Conservation (phyloP, 1,140 invertebrate genomes). For the Trichogramma pretiosum region DNA sequence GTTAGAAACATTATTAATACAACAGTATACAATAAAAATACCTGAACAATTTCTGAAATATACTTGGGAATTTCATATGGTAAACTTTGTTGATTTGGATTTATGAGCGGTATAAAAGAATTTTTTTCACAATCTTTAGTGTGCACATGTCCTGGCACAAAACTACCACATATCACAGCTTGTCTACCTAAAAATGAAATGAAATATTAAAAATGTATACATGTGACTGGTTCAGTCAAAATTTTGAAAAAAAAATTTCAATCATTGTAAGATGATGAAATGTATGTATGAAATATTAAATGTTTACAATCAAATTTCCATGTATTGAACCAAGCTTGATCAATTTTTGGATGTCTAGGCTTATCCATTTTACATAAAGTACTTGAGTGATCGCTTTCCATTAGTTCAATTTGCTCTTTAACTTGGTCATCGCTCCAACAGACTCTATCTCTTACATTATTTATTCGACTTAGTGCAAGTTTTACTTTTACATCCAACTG, state of each 20-base stretch:
- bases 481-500: too few species aligned
- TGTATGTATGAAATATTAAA: background rate
- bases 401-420: conserved; percentile 7
- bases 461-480: too few species aligned
- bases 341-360: conserved; percentile 7
- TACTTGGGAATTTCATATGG: conserved; percentile 1
- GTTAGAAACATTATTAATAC: background rate
- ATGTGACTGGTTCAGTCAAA: too few species aligned
- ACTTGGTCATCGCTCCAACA: too few species aligned
- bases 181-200: too few species aligned
- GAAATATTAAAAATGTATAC: too few species aligned
- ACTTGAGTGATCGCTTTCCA: conserved; percentile 12
- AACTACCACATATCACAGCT: too few species aligned
- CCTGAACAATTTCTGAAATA: conserved; percentile 11
- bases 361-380: conserved; percentile 15
- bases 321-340: conserved; percentile 11
- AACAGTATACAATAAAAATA: background rate
- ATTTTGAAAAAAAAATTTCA: too few species aligned
- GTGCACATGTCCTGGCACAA: conserved; percentile 11
- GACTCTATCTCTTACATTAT: too few species aligned
- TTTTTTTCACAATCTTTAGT: conserved; percentile 4
- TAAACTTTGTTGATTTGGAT: background rate
- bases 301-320: conserved; percentile 16
- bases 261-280: too few species aligned
- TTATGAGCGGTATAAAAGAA: too few species aligned